These are phyloP conservation scores for Eulemur mongoz DNA, from an alignment of 2,797 vertebrate species.

Conservation along the genomic window DNA sequence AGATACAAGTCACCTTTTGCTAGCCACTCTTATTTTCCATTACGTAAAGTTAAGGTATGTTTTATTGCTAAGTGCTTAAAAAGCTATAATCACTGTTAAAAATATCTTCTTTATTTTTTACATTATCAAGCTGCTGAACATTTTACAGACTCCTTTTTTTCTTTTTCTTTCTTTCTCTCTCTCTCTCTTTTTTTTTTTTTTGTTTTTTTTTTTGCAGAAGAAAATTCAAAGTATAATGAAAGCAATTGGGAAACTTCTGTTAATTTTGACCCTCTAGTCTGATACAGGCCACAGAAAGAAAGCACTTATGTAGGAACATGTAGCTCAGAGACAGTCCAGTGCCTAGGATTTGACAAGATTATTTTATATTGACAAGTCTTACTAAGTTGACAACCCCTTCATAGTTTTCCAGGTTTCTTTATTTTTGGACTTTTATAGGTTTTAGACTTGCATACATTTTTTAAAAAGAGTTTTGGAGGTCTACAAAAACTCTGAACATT, in stretches of 20 bases:
- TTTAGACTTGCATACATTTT: neutral
- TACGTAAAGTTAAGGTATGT: neutral
- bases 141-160: neutral
- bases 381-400: neutral
- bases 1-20: neutral
- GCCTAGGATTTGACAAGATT: neutral
- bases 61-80: neutral
- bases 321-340: neutral
- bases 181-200: no score
- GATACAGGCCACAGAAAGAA: neutral
- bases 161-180: neutral
- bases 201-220: neutral
- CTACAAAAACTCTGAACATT: neutral
- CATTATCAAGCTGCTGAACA: slow-evolving; percentile 14
- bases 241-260: neutral
- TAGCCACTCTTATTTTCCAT: slow-evolving; percentile 4
- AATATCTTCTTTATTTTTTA: slow-evolving; percentile 34
- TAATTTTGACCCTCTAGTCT: neutral
- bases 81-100: slow-evolving; percentile 9
- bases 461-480: neutral
- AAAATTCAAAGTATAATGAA: slow-evolving; percentile 35
- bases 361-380: neutral
- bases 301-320: neutral
- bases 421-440: neutral
- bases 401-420: neutral